Evolutionary conservation across 2,113 vertebrate species (phyloP).

Genomic region (Lipotes vexillifer): DNA sequence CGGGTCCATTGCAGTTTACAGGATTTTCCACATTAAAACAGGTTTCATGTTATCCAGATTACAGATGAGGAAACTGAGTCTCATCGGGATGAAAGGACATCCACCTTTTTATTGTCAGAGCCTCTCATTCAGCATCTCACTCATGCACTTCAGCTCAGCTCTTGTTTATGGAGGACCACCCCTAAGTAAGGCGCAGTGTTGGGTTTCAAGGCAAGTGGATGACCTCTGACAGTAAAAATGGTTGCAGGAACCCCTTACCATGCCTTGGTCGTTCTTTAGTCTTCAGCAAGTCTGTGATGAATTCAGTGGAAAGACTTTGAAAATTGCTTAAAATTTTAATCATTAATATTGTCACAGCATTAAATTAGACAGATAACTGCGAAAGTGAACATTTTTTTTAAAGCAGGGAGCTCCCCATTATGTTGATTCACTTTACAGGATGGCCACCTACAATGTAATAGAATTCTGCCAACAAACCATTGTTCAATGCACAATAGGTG

Average conservation of each 20-base stretch:
- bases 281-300: not conserved
- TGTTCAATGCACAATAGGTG: not conserved
- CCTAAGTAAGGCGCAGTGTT: rapidly evolving
- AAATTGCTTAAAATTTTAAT: not conserved
- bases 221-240: rapidly evolving
- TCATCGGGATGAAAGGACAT: not conserved
- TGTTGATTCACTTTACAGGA: not conserved
- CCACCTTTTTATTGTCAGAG: not conserved
- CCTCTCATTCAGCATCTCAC: not conserved
- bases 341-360: not conserved
- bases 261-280: not conserved
- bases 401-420: not conserved
- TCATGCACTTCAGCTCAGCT: rapidly evolving
- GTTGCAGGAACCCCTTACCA: not conserved
- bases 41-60: not conserved
- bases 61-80: not conserved
- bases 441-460: not conserved
- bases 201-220: too few relatives aligned
- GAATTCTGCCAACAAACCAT: not conserved
- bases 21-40: not conserved
- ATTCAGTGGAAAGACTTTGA: not conserved
- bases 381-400: not conserved
- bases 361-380: not conserved
- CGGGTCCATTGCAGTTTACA: rapidly evolving
- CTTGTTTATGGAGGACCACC: rapidly evolving